Conservation (phyloP, 2,797 vertebrate species). For the Eutrigla gurnardus region DNA sequence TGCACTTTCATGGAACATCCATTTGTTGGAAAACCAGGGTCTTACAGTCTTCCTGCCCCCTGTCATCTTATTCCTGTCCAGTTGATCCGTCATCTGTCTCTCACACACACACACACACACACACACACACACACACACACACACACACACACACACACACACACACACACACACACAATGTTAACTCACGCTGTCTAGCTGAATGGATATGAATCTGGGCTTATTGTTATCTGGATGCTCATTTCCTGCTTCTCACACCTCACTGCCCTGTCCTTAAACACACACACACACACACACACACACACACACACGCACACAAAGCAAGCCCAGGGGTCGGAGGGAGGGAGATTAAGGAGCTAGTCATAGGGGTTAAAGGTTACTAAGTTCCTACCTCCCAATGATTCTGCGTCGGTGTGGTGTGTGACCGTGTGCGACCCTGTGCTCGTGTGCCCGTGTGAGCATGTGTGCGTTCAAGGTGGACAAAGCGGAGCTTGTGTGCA, state of each 20-base stretch:
- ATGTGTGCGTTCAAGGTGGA: conserved; percentile 56
- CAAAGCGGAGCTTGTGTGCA: conserved; percentile 69
- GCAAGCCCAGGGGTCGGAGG: conserved; percentile 33
- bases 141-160: conserved; percentile 24
- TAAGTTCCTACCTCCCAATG: conserved; percentile 53
- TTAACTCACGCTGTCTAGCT: conserved; percentile 64
- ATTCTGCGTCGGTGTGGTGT: conserved; percentile 59
- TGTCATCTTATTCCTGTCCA: conserved; percentile 45
- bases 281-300: conserved; percentile 51
- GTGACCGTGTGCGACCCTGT: conserved; percentile 8
- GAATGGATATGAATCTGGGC: conserved; percentile 73
- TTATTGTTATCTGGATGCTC: conserved; percentile 77
- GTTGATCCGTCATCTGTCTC: conserved; percentile 45
- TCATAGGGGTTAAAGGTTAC: conserved; percentile 67
- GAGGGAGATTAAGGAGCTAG: conserved; percentile 69
- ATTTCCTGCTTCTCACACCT: conserved; percentile 83
- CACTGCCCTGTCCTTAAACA: conserved; percentile 53
- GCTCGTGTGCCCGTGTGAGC: conserved; percentile 33
- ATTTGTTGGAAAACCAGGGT: conserved; percentile 57
- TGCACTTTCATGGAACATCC: conserved; percentile 53
- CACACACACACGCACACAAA: conserved; percentile 35
- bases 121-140: conserved; percentile 27
- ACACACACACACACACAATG: conserved; percentile 28
- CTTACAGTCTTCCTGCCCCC: conserved; percentile 70
- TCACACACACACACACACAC: conserved; percentile 23